Base-by-base conservation (phyloP, 2,797 vertebrate species). In the Chaetophractus vellerosus region DNA sequence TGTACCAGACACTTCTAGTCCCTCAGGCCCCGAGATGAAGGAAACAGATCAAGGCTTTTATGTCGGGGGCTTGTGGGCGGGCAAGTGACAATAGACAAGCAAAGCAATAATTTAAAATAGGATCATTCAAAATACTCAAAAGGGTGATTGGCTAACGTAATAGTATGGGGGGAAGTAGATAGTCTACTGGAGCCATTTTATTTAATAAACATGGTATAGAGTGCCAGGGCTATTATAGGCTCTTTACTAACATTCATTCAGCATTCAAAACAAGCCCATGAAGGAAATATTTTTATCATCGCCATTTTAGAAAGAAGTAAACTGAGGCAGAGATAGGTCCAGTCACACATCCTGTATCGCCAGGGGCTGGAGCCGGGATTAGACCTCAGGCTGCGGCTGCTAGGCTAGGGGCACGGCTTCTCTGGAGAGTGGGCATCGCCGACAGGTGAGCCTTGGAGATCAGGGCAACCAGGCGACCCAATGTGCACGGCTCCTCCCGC, bases 81-180 rank as follows among this genome's bases (percentile, higher is more conserved):
- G 4, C 59, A 55, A 90, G 45, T 71, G 64, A 36, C 16, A 91
- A 76, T 63, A 64, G 72, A 57, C 8, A 90, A 52, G 33, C 3
- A 38, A 84, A 86, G 19, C 88, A 80, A 28, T 33, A 36, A 64
- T 78, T 90, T 2, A 72, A 64, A 96, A 55, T 31, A 84, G 21
- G 8, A 41, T 38, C 48, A 10, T 89, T 74, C 95, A 52, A 92
- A 68, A 93, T 36, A 71, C 24, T 74, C 15, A 10, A 91, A 61
- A 75, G 19, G 68, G 18, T 36, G 74, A 61, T 52, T n/a, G 23
- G 3, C 9, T 38, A 52, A 95, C 19, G 50, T 52, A 2, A 86
- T 12, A 93, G 88, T 61, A 18, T 24, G 14, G 36, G 24, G 36
- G 24, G 2, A 21, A 69, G 28, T 7, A 74, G 33, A 48, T 87